Percentiles rank a stretch among this genome's conserved stretches.
phyloP scores from a whole-genome alignment of 2,888 invertebrate species.

The Petrophora chlorosata region DNA sequence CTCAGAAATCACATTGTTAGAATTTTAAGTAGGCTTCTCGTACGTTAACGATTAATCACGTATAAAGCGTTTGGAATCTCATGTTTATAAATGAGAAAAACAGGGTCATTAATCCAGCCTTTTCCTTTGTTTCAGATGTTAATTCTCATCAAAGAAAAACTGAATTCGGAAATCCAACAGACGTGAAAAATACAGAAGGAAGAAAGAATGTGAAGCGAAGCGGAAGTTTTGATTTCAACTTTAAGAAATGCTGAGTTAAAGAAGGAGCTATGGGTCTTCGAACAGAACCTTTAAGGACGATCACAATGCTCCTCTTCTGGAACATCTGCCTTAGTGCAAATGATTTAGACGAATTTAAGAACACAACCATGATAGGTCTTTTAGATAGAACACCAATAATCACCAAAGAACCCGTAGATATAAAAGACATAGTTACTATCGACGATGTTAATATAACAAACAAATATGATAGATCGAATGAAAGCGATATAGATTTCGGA shows the following conservation, averaged over 20 bases:
- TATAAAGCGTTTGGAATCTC: no score
- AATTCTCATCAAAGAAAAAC: background rate
- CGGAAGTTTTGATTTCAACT: background rate
- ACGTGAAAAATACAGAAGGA: background rate
- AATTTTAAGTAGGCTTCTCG: no score
- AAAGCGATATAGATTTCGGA: conserved; percentile 40
- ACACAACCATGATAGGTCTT: background rate
- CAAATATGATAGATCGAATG: no score
- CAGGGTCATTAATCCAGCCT: no score
- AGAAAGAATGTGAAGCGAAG: conserved; percentile 6
- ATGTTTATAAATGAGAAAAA: no score
- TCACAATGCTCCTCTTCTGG: conserved; percentile 18
- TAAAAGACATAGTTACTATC: conserved; percentile 6
- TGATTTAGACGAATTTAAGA: conserved; percentile 6
- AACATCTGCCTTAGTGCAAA: conserved; percentile 18
- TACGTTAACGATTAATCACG: no score
- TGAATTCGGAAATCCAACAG: background rate
- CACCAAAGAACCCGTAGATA: background rate
- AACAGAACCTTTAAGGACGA: background rate
- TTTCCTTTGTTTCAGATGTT: conserved; percentile 8
- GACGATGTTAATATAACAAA: conserved; percentile 15
- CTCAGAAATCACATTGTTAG: no score
- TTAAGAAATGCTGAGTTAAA: conserved; percentile 11
- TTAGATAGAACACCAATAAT: conserved; percentile 13
- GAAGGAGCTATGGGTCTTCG: conserved; percentile 8